Conservation (phyloP, 2,797 vertebrate genomes). For the Oreochromis mossambicus region DNA sequence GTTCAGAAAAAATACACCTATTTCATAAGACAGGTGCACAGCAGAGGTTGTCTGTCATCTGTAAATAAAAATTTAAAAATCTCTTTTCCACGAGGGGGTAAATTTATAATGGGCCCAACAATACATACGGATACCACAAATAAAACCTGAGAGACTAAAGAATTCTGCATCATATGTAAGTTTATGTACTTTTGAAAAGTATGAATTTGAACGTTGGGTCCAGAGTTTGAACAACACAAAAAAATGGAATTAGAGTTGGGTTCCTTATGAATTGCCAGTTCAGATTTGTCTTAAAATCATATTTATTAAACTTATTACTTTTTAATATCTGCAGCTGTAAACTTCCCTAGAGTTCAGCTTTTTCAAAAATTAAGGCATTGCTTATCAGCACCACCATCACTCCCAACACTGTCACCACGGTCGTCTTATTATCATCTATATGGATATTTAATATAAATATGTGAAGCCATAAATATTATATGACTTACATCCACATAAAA, state of each 20-base stretch:
- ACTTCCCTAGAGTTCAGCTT: not conserved
- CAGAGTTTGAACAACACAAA: not conserved
- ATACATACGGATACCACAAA: not conserved
- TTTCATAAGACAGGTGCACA: not conserved
- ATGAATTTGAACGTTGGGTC: fast-evolving
- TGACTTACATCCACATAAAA: not conserved
- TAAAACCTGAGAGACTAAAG: not conserved
- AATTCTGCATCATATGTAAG: not conserved
- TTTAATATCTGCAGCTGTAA: not conserved
- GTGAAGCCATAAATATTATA: not conserved
- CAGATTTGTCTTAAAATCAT: not conserved
- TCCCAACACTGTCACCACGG: not conserved
- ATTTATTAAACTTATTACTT: not conserved
- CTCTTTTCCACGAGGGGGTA: not conserved
- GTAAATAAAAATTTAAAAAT: not conserved
- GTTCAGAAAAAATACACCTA: not conserved
- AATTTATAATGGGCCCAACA: not conserved
- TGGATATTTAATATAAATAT: not conserved
- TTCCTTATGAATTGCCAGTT: not conserved
- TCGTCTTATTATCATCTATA: not conserved
- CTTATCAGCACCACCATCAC: not conserved
- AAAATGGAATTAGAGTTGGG: not conserved
- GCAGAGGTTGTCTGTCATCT: not conserved
- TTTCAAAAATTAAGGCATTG: not conserved
- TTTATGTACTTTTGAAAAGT: not conserved